Conservation (phyloP, 2,113 vertebrate species). For the Tiliqua scincoides region DNA sequence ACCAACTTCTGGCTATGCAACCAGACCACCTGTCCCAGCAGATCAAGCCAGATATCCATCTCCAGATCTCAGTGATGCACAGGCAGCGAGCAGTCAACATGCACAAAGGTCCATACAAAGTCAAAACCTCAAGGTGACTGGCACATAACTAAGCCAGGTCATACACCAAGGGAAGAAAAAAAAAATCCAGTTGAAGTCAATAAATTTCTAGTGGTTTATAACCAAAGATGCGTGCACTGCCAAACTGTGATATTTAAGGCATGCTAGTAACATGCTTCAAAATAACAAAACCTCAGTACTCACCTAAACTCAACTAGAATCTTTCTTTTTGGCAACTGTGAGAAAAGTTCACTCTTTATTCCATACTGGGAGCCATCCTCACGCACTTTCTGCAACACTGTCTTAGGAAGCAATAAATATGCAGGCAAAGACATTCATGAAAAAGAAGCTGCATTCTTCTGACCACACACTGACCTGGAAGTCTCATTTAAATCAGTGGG, state of each 20-base stretch:
- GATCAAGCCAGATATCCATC: not conserved
- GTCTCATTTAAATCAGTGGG: not conserved
- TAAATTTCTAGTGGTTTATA: not conserved
- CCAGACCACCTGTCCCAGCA: not conserved
- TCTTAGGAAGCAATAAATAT: constrained; percentile 72
- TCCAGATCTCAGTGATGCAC: not conserved
- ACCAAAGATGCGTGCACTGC: not conserved
- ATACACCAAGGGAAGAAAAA: not conserved
- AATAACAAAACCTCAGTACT: constrained; percentile 3
- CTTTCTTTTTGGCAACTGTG: constrained; percentile 71
- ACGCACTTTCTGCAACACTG: constrained; percentile 84
- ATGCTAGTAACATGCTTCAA: not conserved
- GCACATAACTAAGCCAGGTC: not conserved
- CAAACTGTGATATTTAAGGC: not conserved
- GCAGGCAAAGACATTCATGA: not conserved
- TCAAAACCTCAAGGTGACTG: not conserved
- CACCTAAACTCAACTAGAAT: constrained; percentile 93
- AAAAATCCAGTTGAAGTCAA: not conserved
- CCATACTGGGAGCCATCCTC: constrained; percentile 81
- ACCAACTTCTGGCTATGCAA: too few species aligned
- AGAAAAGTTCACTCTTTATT: constrained; percentile 88
- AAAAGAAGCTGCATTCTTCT: not conserved
- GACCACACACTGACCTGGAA: not conserved
- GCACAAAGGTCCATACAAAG: not conserved
- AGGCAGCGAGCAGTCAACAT: not conserved